Base-by-base conservation (phyloP, 1,140 invertebrate species). In the Drosophila watanabei region DNA sequence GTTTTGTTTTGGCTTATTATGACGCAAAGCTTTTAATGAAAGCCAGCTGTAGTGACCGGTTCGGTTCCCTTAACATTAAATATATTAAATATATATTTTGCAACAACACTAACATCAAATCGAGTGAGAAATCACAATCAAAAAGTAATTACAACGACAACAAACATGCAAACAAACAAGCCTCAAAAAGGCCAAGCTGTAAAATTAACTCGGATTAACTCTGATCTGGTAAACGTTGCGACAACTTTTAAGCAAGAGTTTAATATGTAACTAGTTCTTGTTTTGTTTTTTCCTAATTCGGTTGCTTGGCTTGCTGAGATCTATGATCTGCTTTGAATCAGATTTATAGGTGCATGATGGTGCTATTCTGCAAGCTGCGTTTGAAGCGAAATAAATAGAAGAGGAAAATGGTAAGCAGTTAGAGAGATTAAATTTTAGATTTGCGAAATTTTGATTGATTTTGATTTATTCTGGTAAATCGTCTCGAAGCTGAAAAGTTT, bases 291-390 rank as follows among this genome's bases (percentile, higher is more conserved):
- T n/a, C 13, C 46, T 24, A 63, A 43, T 33, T 45, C 64, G 59
- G 57, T 61, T 76, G 45, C 46, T 72, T 75, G 30, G 39, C 28
- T 45, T 28, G 37, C 30, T 65, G 37, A 45, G 30, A 43, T 20
- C 58, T 37, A 43, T 54, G 20, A 16, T 51, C 58, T 49, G 48
- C 69, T 75, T 92, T 85, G 43, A n/a, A 33, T 46, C 58, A 45
- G 51, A 69, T 80, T 92, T 93, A 93, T 32, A 93, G 92, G 91
- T 93, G 92, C 92, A 92, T 93, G 76, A 93, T 91, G 82, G 92
- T 93, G 83, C 88, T 93, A 79, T 93, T 93, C 81, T 93, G 92
- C 59, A 92, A 91, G 86, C 92, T 93, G 85, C 75, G 66, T 75
- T 75, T 49, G 59, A 61, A 60, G 81, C 73, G 63, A 70, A 60